Evolutionary conservation across 2,888 invertebrate genomes (phyloP).

Genomic region (Acleris holmiana): DNA sequence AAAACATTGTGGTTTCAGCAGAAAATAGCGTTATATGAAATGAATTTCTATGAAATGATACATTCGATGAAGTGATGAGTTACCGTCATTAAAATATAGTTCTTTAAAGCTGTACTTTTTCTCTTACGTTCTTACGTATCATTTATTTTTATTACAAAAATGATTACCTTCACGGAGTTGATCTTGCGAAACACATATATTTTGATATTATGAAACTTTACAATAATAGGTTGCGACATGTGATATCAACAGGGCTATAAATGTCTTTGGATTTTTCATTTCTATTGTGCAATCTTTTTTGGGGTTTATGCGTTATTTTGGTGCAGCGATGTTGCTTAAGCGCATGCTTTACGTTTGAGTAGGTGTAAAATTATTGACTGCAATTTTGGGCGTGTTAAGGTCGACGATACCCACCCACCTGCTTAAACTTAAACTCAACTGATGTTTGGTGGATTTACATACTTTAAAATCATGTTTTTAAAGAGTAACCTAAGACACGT

Average conservation of each 20-base stretch:
- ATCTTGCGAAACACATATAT: constrained; percentile 10
- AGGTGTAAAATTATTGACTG: constrained; percentile 11
- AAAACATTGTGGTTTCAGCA: no score
- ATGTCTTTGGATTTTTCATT: constrained; percentile 5
- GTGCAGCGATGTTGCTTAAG: constrained; percentile 15
- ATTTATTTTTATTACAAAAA: neutral
- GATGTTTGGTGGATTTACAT: no score
- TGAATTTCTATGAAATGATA: no score
- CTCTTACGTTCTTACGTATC: neutral
- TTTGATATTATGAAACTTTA: constrained; percentile 9
- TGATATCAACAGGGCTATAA: constrained; percentile 2
- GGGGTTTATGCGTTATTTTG: constrained; percentile 11
- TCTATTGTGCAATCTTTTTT: constrained; percentile 12
- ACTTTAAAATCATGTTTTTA: no score
- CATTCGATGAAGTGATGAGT: no score
- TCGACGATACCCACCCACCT: constrained; percentile 3
- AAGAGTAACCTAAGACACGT: no score
- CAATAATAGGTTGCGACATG: constrained; percentile 11
- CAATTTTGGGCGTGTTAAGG: constrained; percentile 8
- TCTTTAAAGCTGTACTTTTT: no score
- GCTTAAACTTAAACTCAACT: no score
- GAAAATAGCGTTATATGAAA: no score
- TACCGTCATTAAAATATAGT: no score
- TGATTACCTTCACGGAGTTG: constrained; percentile 10
- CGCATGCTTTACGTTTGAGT: constrained; percentile 13